A percentile compares a stretch with the other conserved stretches of the same genome.
These are phyloP conservation scores for Potorous gilbertii DNA, from an alignment of 2,797 vertebrate species.

Conservation along the genomic window DNA sequence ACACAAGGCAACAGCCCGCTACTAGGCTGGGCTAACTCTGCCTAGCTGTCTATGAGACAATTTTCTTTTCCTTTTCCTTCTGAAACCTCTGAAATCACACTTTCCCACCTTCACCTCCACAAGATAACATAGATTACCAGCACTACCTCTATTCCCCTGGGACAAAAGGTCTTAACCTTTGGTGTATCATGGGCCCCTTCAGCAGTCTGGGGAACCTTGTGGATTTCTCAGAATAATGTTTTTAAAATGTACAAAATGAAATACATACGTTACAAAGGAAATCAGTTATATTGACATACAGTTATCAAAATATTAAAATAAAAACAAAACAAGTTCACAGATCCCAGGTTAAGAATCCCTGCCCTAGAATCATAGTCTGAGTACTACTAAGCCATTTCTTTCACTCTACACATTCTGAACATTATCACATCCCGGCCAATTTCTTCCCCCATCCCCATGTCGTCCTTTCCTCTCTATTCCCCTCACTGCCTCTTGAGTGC, in stretches of 20 bases:
- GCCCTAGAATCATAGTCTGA: neutral
- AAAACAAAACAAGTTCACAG: neutral
- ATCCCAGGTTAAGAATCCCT: neutral
- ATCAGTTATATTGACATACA: neutral
- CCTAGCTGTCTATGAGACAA: neutral
- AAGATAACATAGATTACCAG: neutral
- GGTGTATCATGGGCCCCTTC: neutral
- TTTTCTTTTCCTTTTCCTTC: neutral
- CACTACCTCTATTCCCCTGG: neutral
- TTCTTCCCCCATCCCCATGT: neutral
- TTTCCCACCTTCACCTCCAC: neutral
- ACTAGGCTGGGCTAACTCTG: neutral
- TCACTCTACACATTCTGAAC: neutral
- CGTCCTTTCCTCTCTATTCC: neutral
- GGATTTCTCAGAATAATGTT: neutral
- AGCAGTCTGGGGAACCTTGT: neutral
- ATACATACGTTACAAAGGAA: neutral
- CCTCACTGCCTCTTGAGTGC: neutral
- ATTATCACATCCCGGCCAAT: neutral
- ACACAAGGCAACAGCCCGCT: neutral
- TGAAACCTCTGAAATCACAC: neutral
- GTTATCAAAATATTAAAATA: constrained; percentile 1
- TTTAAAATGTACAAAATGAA: neutral
- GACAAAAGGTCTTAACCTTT: neutral
- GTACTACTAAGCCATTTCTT: neutral